Base-by-base conservation (phyloP, 2,888 invertebrate species). In the Holacanthella duospinosa region DNA sequence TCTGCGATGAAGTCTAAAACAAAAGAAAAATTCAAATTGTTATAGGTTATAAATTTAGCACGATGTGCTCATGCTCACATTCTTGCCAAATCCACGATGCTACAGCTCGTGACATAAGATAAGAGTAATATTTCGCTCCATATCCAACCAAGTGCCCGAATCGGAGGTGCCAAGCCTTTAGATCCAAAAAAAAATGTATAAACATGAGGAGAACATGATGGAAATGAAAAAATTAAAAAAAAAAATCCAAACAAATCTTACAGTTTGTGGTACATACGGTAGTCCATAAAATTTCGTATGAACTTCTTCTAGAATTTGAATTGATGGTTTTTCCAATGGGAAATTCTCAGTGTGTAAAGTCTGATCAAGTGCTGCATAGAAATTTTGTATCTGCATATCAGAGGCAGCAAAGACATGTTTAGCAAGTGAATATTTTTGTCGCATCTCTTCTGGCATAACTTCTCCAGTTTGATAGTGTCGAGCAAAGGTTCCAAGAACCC, bases 71-170 rank as follows among this genome's bases (percentile, higher is more conserved):
- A 4, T n/a, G 4, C 21, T 48, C n/a, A 48, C 48, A 86, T 25
- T 84, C 83, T 75, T 89, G 86, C 96, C 96, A 97, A 68, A 94
- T 90, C 80, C 87, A 86, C 63, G 92, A 89, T 0, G 96, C 94
- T 59, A 95, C 85, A 9, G 94, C 92, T 74, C 91, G 84, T 0
- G 97, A 96, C 75, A 96, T 88, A 68, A 99, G 80, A 79, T 99
- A 99, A 0, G 97, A 89, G 78, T 97, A 99, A 79, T 99, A 99
- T 78, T 95, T 96, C 0, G 96, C 96, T 44, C 99, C 99, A 78
- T 99, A 99, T 1, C 96, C 95, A 2, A 96, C 90, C 61, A 99
- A 80, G 79, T 99, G 99, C 66, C 93, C 89, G 80, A 99, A 99
- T 64, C 96, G 82, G 74, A 93, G 82, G 75, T 96, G 95, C 94